Conservation (phyloP, 2,888 invertebrate genomes). For the Trissoscelio sp. region DNA sequence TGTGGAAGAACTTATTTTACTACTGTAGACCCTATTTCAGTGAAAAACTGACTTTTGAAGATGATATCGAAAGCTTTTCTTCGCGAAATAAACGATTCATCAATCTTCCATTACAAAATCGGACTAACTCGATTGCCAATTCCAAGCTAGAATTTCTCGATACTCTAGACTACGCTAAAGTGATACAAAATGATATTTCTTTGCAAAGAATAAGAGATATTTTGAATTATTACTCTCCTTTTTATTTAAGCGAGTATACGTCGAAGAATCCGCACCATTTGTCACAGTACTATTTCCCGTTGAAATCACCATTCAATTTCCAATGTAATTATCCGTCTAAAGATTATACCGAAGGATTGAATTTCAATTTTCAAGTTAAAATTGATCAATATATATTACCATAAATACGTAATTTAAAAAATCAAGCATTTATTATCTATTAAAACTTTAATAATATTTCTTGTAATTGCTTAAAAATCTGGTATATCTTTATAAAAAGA, state of each 20-base stretch:
- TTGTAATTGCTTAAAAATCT: too few relatives aligned
- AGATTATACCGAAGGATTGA: too few relatives aligned
- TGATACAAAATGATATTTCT: slow-evolving; percentile 19
- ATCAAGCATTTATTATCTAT: too few relatives aligned
- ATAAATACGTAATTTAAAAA: too few relatives aligned
- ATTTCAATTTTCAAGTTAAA: too few relatives aligned
- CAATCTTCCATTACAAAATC: slow-evolving; percentile 21
- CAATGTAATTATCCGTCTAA: too few relatives aligned
- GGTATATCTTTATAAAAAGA: too few relatives aligned
- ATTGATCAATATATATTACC: too few relatives aligned
- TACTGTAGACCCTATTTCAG: too few relatives aligned
- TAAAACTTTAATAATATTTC: too few relatives aligned
- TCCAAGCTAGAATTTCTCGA: slow-evolving; percentile 26
- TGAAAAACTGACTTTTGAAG: neutral
- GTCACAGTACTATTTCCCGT: slow-evolving; percentile 1
- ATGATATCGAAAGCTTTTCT: neutral
- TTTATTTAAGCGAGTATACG: neutral
- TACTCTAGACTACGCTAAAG: slow-evolving; percentile 10
- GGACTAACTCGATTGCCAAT: slow-evolving; percentile 23
- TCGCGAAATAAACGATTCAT: slow-evolving; percentile 24
- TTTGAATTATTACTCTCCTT: slow-evolving; percentile 14
- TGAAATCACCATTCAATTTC: neutral
- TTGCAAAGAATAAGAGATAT: slow-evolving; percentile 23
- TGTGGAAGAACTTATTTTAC: too few relatives aligned
- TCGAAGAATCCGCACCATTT: neutral